Conservation (phyloP, 2,113 vertebrate genomes). For the Centropus unirufus region DNA sequence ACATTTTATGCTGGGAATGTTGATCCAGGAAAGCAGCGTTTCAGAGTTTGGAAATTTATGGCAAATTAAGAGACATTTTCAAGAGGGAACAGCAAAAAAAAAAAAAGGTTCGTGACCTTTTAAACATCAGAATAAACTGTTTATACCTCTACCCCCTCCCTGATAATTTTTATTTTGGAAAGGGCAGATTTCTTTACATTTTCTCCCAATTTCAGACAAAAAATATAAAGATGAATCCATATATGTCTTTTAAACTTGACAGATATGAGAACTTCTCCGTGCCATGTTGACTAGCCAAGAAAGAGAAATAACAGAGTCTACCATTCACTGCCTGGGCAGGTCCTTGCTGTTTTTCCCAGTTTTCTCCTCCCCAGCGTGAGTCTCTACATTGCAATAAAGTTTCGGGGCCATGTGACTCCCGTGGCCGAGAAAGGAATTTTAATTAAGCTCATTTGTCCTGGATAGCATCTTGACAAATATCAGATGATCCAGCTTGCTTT, state of each 20-base stretch:
- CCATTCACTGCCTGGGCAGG: neutral
- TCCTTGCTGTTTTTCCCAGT: neutral
- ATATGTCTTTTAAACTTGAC: neutral
- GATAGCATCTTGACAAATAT: neutral
- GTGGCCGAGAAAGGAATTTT: neutral
- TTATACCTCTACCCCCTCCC: neutral
- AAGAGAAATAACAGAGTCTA: neutral
- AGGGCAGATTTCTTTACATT: neutral
- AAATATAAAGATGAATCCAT: neutral
- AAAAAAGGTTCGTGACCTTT: neutral
- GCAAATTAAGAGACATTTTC: neutral
- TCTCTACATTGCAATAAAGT: neutral
- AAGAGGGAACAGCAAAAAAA: neutral
- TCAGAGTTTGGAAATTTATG: neutral
- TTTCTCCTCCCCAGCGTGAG: neutral
- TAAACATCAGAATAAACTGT: neutral
- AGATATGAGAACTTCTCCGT: neutral
- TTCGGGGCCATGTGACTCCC: neutral
- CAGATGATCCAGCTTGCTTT: neutral
- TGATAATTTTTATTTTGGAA: neutral
- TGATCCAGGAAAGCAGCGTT: neutral
- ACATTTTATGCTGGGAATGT: neutral
- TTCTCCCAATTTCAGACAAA: neutral
- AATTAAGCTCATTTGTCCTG: neutral
- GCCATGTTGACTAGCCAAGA: neutral